phyloP scores from a whole-genome alignment of 2,888 invertebrate genomes.

The Epicampocera succincta region DNA sequence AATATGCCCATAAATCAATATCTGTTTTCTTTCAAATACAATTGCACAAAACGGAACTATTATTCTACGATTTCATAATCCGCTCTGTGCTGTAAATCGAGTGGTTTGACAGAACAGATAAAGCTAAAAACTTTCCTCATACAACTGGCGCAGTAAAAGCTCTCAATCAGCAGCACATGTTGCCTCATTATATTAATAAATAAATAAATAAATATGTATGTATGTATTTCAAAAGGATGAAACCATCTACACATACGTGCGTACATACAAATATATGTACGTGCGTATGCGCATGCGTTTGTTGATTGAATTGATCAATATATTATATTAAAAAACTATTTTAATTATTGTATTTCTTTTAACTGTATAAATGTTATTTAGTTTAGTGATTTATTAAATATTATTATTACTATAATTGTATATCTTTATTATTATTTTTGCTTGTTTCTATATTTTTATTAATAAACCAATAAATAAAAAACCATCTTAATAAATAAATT shows the following conservation, averaged over 20 bases:
- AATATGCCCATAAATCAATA: no score
- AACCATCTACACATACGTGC: not conserved
- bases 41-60: no score
- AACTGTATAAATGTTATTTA: conserved; percentile 70
- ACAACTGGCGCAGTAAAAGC: no score
- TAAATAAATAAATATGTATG: conserved; percentile 2
- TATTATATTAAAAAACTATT: conserved; percentile 23
- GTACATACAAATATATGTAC: not conserved
- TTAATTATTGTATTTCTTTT: conserved; percentile 64
- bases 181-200: not conserved
- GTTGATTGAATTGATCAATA: conserved; percentile 25
- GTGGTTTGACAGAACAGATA: no score
- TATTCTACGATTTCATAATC: no score
- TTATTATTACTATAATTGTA: conserved; percentile 66
- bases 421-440: conserved; percentile 71
- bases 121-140: no score
- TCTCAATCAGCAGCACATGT: no score
- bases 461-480: conserved; percentile 63
- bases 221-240: not conserved
- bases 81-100: no score
- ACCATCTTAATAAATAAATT: conserved; percentile 25
- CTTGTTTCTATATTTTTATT: conserved; percentile 71
- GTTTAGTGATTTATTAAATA: conserved; percentile 61
- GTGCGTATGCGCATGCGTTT: not conserved
- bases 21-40: no score